A percentile compares a stretch with the other conserved stretches of the same genome.
Evolutionary conservation across 1,140 invertebrate species (phyloP).

Genomic region (Brachionus rotundiformis): DNA sequence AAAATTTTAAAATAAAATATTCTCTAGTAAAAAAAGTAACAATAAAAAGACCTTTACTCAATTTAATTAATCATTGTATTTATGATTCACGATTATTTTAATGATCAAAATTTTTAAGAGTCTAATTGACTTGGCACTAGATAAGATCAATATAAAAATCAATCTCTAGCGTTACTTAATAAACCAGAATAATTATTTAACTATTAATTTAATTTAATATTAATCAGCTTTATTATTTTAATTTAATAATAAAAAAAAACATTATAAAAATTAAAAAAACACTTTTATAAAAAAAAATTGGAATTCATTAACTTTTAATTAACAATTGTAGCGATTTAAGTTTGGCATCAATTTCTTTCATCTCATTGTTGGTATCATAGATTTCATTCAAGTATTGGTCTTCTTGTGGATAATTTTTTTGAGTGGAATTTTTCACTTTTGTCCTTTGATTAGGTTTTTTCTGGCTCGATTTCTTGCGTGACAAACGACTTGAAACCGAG

Average conservation of each 20-base stretch:
- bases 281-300: background rate
- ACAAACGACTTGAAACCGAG: constrained; percentile 13
- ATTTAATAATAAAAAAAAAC: background rate
- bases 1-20: too few relatives aligned
- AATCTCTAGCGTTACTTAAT: too few relatives aligned
- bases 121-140: too few relatives aligned
- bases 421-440: background rate
- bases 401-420: background rate
- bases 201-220: too few relatives aligned
- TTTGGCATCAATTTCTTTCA: constrained; percentile 50
- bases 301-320: constrained; percentile 9
- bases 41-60: too few relatives aligned
- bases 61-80: too few relatives aligned
- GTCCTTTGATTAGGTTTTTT: background rate
- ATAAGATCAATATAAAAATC: too few relatives aligned
- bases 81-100: too few relatives aligned
- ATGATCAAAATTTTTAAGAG: too few relatives aligned
- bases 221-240: constrained; percentile 14
- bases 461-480: background rate
- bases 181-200: too few relatives aligned
- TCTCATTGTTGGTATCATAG: constrained; percentile 16
- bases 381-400: constrained; percentile 24
- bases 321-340: constrained; percentile 42
- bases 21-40: too few relatives aligned
- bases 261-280: background rate